phyloP scores from a whole-genome alignment of 2,888 invertebrate species.

The Caprella mutica region DNA sequence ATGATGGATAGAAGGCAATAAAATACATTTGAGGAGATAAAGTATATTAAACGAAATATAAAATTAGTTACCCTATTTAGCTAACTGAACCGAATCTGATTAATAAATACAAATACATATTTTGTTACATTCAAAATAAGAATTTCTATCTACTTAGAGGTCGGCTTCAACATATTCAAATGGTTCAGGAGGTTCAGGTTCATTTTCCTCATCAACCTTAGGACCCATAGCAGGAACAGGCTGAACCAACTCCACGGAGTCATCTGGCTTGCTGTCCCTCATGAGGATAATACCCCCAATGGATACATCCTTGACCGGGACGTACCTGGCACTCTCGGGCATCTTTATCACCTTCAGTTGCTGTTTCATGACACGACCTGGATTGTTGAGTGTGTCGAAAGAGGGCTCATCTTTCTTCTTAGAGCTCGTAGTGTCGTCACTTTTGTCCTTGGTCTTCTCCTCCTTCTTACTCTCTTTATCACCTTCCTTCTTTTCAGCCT shows the following conservation, averaged over 20 bases:
- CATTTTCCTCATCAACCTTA: constrained; percentile 73
- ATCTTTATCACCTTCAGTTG: constrained; percentile 62
- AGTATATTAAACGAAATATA: no score
- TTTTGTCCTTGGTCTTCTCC: constrained; percentile 42
- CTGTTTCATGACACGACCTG: constrained; percentile 84
- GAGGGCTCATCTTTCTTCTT: constrained; percentile 64
- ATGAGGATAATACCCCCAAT: constrained; percentile 96
- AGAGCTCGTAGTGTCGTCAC: constrained; percentile 40
- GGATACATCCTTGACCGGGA: constrained; percentile 76
- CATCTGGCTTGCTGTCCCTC: constrained; percentile 63
- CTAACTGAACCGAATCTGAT: no score
- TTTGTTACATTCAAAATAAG: no score
- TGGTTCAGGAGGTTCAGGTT: constrained; percentile 94
- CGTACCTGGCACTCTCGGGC: constrained; percentile 68
- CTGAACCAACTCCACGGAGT: constrained; percentile 49
- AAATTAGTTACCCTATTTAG: no score
- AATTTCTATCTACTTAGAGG: no score
- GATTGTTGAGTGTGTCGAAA: constrained; percentile 86
- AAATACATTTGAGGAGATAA: no score
- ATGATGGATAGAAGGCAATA: no score
- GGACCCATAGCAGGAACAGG: constrained; percentile 42
- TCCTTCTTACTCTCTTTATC: constrained; percentile 43
- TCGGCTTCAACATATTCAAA: constrained; percentile 79
- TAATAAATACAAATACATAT: no score
- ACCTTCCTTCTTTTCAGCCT: constrained; percentile 49